Base-by-base conservation (phyloP, 1,140 invertebrate genomes). In the Teleopsis dalmanni region DNA sequence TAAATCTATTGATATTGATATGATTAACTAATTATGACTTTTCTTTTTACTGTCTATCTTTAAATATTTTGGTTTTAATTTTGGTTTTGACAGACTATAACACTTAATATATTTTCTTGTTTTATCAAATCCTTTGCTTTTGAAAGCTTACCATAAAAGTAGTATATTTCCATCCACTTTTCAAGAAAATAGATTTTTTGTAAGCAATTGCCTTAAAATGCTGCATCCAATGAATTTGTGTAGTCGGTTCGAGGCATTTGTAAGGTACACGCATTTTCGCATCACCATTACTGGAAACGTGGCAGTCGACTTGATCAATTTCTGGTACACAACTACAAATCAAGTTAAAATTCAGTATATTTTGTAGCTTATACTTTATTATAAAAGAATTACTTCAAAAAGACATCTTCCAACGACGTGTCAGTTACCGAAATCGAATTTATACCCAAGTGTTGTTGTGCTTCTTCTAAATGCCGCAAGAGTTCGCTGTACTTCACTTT, bases 371-470 rank as follows among this genome's bases (percentile, higher is more conserved):
- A 31, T 11, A 11, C 3, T 31, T 31, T 31, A 10, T 11, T 18
- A 9, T 34, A 21, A 45, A 11, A 1, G 6, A 31, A 35, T 72
- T 71, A 88, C 85, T 80, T 87, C 14, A 92, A 62, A 62, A 92
- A 92, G 9, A 93, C 88, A 73, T 92, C 87, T 63, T 93, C 89
- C 58, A 93, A 76, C 0, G 88, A 91, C 8, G 87, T 87, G 3
- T 87, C 77, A 0, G 86, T 85, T 1, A 89, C 79, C 2, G 88
- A 88, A 53, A 87, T 86, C 19, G 82, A 84, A 18, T 78, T 73
- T 36, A 93, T 81, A 1, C 81, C 82, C 6, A 90, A 63, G 25
- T 75, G 57, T 0, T 68, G 59, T 51, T 78, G 78, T 8, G 76
- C 68, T 1, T 56, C 48, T 59, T 91, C 87, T 18, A 92, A 58